phyloP scores from a whole-genome alignment of 2,797 vertebrate species.

The Peromyscus aztecus region DNA sequence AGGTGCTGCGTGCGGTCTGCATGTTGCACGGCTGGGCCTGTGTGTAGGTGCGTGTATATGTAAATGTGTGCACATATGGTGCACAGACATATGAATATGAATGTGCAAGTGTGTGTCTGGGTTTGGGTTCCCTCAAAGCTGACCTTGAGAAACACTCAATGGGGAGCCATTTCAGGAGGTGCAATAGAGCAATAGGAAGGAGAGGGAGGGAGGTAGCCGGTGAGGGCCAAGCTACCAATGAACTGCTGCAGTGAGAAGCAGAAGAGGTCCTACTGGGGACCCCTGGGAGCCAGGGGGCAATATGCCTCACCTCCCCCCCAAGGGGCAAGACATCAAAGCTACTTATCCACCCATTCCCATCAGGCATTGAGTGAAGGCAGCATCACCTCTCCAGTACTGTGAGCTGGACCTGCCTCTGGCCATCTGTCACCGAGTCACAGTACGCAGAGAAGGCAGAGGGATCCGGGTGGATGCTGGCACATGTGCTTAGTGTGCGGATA shows the following conservation, averaged over 20 bases:
- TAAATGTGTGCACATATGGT: not conserved
- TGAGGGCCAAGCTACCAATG: not conserved
- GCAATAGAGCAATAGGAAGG: not conserved
- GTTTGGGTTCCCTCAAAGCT: not conserved
- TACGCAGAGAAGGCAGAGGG: not conserved
- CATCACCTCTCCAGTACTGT: not conserved
- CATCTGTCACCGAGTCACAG: not conserved
- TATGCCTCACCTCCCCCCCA: not conserved
- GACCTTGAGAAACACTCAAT: not conserved
- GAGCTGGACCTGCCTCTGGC: not conserved
- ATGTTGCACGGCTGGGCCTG: not conserved
- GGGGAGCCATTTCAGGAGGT: not conserved
- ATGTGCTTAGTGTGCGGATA: not conserved
- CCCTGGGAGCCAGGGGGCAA: not conserved
- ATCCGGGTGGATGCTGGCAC: accelerated
- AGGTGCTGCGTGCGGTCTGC: accelerated
- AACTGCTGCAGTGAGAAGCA: not conserved
- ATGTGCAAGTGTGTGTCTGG: accelerated
- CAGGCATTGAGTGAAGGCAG: not conserved
- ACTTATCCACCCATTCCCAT: not conserved
- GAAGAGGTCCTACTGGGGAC: not conserved
- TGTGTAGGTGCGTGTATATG: accelerated
- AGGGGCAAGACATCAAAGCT: not conserved
- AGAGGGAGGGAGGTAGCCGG: not conserved
- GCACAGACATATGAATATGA: not conserved